Evolutionary conservation across 2,888 invertebrate genomes (phyloP), one percentile per base, ranked within the genome.

Genomic region (Leucoptera coffeella): DNA sequence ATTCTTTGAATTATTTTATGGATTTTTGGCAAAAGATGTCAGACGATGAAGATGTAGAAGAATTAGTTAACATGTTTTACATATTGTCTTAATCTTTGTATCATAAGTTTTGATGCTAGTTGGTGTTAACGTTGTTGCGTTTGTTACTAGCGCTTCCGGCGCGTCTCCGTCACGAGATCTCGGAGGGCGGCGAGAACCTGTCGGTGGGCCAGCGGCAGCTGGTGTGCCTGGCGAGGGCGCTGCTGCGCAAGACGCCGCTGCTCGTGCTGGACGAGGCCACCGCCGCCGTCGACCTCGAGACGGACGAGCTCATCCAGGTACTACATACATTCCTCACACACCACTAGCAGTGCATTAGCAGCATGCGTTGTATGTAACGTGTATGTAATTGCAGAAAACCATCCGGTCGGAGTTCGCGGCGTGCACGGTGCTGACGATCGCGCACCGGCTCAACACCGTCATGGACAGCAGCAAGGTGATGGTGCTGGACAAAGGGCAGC

Each of bases 121-220:
- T n/a, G n/a, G n/a, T n/a, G n/a, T n/a, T n/a, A n/a, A n/a, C n/a
- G n/a, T n/a, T n/a, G n/a, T n/a, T n/a, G n/a, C n/a, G n/a, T n/a
- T n/a, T n/a, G n/a, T n/a, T n/a, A n/a, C n/a, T n/a, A 80, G 80
- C 77, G 33, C 73, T 93, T 28, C 56, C 80, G 2, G 78, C 81
- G 25, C 86, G 87, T 8, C 73, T 97, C 23, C 75, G 80, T 32
- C 87, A 94, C 54, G 85, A 86, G 57, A 80, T 94, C 28, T 71
- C 83, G 3, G 95, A 96, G 60, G 93, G 93, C 28, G 95, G 95
- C 25, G 91, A 91, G 47, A 96, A 95, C 64, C 67, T 82, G 39
- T 91, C 91, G 26, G 87, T 90, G 36, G 91, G 91, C 0, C 91
- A 91, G 58, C 69, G 91, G n/a, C 91, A 92, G 60, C 71, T 92